Evolutionary conservation across 2,113 vertebrate genomes (phyloP).

Genomic region (Brachyistius frenatus): DNA sequence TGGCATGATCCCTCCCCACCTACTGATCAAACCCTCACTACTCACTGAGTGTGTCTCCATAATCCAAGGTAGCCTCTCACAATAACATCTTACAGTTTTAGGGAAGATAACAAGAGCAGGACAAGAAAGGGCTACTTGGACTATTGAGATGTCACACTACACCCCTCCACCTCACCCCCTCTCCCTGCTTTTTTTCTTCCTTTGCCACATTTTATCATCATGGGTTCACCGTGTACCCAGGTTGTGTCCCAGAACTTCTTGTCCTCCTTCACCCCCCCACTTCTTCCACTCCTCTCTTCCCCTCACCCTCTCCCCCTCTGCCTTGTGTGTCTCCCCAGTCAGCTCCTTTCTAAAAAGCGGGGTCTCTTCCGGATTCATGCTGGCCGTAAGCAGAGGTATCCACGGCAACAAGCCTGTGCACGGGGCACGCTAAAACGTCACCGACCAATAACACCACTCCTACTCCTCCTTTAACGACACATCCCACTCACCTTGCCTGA

Average conservation of each 20-base stretch:
- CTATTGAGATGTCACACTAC: conserved; percentile 57
- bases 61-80: conserved; percentile 53
- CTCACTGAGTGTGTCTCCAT: conserved; percentile 54
- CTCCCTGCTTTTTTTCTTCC: conserved; percentile 1
- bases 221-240: conserved; percentile 40
- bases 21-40: conserved; percentile 17
- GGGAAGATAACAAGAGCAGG: not conserved
- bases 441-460: conserved; percentile 34
- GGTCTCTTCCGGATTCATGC: conserved; percentile 97
- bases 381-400: conserved; percentile 98
- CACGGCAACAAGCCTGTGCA: conserved; percentile 79
- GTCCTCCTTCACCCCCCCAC: conserved; percentile 20
- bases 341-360: conserved; percentile 95
- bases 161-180: conserved; percentile 18
- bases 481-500: conserved; percentile 56
- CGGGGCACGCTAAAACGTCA: conserved; percentile 78
- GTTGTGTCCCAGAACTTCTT: conserved; percentile 48
- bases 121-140: conserved; percentile 52
- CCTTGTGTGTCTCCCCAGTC: conserved; percentile 92
- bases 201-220: conserved; percentile 24
- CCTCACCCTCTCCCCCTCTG: conserved; percentile 89
- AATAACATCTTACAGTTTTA: not conserved
- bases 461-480: conserved; percentile 28
- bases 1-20: conserved; percentile 41
- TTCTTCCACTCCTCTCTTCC: conserved; percentile 41